phyloP scores from a whole-genome alignment of 2,797 vertebrate genomes.

The Botia kubotai region DNA sequence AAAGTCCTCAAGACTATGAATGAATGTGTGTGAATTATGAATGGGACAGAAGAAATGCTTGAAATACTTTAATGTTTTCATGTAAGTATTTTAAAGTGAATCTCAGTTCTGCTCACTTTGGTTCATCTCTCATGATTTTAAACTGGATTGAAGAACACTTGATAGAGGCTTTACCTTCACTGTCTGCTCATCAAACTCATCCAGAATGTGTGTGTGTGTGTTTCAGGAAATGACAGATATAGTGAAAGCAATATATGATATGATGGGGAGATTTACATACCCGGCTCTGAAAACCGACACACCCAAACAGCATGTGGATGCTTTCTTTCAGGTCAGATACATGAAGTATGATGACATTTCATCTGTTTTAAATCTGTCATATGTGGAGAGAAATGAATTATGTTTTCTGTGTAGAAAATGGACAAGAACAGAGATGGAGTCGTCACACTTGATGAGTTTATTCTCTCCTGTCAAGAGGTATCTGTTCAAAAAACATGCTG shows the following conservation, averaged over 20 bases:
- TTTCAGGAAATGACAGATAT: conserved; percentile 95
- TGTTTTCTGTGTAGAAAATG: conserved; percentile 88
- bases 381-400: background rate
- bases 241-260: conserved; percentile 95
- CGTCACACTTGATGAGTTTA: conserved; percentile 96
- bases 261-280: conserved; percentile 98
- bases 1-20: too few relatives aligned
- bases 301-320: conserved; percentile 91
- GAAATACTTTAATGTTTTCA: too few relatives aligned
- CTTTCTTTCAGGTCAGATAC: conserved; percentile 91
- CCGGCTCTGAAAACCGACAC: conserved; percentile 91
- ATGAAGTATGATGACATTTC: background rate
- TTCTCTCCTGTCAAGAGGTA: conserved; percentile 96
- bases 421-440: conserved; percentile 98
- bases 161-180: too few relatives aligned
- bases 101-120: too few relatives aligned
- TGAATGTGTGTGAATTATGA: too few relatives aligned
- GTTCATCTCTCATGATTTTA: too few relatives aligned
- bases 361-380: background rate
- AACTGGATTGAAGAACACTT: too few relatives aligned
- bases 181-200: too few relatives aligned
- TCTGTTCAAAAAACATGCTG: conserved; percentile 37
- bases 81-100: too few relatives aligned
- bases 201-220: background rate
- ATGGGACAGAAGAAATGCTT: too few relatives aligned